phyloP scores from a whole-genome alignment of 2,797 vertebrate genomes.

The Cyclura pinguis region DNA sequence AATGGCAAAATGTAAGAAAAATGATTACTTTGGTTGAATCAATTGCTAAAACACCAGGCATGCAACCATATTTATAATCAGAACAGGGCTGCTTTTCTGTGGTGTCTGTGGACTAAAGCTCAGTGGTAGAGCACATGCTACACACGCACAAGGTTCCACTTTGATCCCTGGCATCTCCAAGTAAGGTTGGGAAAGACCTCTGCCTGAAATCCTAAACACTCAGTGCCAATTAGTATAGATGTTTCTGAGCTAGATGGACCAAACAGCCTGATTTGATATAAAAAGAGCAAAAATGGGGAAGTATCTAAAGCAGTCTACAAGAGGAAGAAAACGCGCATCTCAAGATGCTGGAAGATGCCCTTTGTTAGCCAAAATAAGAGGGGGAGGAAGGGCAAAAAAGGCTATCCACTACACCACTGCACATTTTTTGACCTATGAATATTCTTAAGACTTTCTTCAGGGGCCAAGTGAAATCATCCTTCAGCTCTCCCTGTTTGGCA shows the following conservation, averaged over 20 bases:
- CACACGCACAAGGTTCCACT: not conserved
- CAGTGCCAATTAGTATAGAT: not conserved
- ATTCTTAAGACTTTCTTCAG: too few species aligned
- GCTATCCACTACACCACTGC: too few species aligned
- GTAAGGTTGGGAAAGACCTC: not conserved
- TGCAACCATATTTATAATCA: not conserved
- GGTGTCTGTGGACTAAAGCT: not conserved
- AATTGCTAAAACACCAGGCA: too few species aligned
- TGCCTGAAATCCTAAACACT: not conserved
- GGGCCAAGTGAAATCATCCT: too few species aligned
- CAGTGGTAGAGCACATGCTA: not conserved
- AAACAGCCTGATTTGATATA: not conserved
- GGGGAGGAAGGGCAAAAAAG: too few species aligned
- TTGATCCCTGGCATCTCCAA: not conserved
- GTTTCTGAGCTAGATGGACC: not conserved
- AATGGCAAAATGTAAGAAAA: not conserved
- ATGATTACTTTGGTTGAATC: not conserved
- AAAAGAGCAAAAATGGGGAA: not conserved
- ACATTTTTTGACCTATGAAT: too few species aligned
- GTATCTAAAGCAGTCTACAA: too few species aligned
- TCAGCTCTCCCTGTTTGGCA: too few species aligned
- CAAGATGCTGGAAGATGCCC: too few species aligned
- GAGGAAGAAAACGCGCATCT: too few species aligned
- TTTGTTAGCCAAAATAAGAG: too few species aligned
- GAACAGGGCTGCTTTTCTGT: not conserved